Conservation (phyloP, 2,113 vertebrate species). For the Melanocharis versteri region DNA sequence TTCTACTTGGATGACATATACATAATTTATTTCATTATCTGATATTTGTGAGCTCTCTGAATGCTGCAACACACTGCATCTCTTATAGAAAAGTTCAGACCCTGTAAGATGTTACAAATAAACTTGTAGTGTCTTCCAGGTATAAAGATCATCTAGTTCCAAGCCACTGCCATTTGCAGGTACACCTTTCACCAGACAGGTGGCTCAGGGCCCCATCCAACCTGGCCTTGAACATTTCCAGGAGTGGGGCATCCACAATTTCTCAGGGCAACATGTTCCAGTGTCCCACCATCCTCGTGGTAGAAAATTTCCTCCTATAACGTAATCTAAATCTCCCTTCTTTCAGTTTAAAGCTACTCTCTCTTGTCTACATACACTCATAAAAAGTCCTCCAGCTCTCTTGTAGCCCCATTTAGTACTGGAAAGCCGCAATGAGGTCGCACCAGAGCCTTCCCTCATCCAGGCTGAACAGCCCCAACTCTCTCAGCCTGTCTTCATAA, state of each 20-base stretch:
- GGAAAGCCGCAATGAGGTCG: fast-evolving
- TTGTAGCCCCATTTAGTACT: no score
- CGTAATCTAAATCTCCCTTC: background rate
- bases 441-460: background rate
- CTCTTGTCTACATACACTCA: background rate
- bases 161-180: background rate
- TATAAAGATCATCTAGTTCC: background rate
- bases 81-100: background rate
- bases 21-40: background rate
- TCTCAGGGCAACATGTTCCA: background rate
- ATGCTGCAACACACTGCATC: background rate
- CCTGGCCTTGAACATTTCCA: no score
- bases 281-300: background rate
- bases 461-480: background rate
- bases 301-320: background rate
- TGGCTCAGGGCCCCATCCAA: background rate
- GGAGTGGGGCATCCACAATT: background rate
- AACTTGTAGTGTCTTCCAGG: background rate
- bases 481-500: background rate
- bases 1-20: background rate
- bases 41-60: background rate
- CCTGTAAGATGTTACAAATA: background rate
- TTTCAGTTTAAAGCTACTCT: background rate
- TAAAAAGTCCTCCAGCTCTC: background rate
- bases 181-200: background rate